Conservation (phyloP, 30 jellyfish, hydroid and myxozoan species). For the Cassiopea andromeda region DNA sequence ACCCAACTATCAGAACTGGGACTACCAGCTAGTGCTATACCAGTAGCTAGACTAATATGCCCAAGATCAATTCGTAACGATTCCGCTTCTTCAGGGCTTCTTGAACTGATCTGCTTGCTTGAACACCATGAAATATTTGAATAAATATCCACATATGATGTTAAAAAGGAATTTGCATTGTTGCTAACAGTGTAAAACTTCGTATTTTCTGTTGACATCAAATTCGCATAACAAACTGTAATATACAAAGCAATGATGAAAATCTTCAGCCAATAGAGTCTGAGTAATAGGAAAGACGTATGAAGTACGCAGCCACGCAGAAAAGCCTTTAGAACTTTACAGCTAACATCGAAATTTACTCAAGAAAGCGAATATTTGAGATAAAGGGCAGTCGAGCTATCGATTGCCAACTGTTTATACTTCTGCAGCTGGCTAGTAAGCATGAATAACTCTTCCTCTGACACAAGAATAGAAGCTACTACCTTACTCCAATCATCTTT, state of each 20-base stretch:
- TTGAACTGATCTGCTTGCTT: not conserved
- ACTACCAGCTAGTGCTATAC: conserved; percentile 22
- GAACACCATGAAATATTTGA: conserved; percentile 24
- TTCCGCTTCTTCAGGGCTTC: not conserved
- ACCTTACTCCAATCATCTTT: too few relatives aligned
- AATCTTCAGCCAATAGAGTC: too few relatives aligned
- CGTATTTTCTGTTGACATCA: not conserved
- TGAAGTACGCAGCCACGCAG: not conserved
- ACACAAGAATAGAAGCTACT: too few relatives aligned
- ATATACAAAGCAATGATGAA: too few relatives aligned
- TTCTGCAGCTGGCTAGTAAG: too few relatives aligned
- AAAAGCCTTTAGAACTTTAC: too few relatives aligned
- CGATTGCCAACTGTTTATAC: too few relatives aligned
- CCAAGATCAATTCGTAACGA: conserved; percentile 38
- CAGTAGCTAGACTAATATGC: conserved; percentile 14
- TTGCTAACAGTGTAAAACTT: not conserved
- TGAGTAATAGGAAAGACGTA: not conserved
- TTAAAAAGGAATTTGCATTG: not conserved
- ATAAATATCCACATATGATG: conserved; percentile 10
- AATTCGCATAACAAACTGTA: not conserved
- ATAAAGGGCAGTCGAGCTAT: too few relatives aligned
- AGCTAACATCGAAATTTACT: too few relatives aligned
- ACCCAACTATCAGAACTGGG: conserved; percentile 32
- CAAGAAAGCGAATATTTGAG: too few relatives aligned
- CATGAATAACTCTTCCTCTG: too few relatives aligned